Evolutionary conservation across 2,888 invertebrate genomes (phyloP).

Genomic region (Heteropelma amictum): DNA sequence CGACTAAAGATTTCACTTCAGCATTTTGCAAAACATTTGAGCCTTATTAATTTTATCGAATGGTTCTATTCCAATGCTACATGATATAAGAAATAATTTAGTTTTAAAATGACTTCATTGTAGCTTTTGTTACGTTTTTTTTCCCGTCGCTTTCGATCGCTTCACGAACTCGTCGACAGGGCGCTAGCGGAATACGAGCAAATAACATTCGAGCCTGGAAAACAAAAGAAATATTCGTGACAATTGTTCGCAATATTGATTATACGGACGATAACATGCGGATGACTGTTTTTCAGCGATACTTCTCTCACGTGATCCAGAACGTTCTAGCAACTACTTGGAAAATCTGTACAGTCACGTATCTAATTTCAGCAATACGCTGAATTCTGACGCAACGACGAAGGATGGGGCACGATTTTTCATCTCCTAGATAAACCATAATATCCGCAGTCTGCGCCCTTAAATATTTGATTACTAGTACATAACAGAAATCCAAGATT

Average conservation of each 20-base stretch:
- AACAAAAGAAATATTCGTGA: slow-evolving; percentile 34
- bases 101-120: no score
- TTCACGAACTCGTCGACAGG: no score
- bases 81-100: not conserved
- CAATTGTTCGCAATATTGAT: slow-evolving; percentile 24
- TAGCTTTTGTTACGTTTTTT: not conserved
- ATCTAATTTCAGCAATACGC: slow-evolving; percentile 16
- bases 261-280: not conserved
- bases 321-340: slow-evolving; percentile 5
- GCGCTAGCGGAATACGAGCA: slow-evolving; percentile 23
- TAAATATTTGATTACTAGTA: not conserved
- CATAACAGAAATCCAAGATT: no score
- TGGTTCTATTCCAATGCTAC: not conserved
- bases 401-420: slow-evolving; percentile 19
- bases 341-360: slow-evolving; percentile 26
- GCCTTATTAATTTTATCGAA: not conserved
- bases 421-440: not conserved
- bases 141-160: not conserved
- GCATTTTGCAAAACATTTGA: not conserved
- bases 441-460: not conserved
- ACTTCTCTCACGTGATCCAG: not conserved
- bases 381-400: slow-evolving; percentile 38
- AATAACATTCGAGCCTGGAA: not conserved
- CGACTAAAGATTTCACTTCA: not conserved
- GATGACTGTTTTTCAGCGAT: not conserved